Conservation (phyloP, 2,888 invertebrate genomes). For the Petrolisthes cinctipes region DNA sequence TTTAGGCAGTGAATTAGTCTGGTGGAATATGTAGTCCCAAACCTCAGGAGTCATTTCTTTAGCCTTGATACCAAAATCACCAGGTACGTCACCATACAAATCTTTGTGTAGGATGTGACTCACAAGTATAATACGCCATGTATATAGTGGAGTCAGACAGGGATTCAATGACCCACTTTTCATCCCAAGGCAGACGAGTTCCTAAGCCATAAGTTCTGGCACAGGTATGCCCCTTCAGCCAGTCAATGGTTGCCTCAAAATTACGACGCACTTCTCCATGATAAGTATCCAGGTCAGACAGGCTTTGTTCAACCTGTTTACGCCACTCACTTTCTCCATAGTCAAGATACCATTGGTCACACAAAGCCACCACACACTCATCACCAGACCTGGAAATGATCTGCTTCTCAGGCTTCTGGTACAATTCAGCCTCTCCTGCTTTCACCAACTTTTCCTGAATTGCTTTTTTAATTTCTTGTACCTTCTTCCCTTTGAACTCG, state of each 20-base stretch:
- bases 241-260: constrained; percentile 89
- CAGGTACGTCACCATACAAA: constrained; percentile 77
- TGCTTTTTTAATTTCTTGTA: constrained; percentile 93
- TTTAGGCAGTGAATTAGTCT: constrained; percentile 74
- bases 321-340: constrained; percentile 95
- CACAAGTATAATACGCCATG: constrained; percentile 96
- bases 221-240: constrained; percentile 98
- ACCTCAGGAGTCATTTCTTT: constrained; percentile 89
- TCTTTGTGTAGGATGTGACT: constrained; percentile 92
- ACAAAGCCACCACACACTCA: constrained; percentile 97
- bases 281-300: constrained; percentile 86
- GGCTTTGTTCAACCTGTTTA: constrained; percentile 77
- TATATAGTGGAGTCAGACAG: constrained; percentile 99
- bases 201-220: constrained; percentile 96
- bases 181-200: constrained; percentile 95
- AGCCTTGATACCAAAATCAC: constrained; percentile 71
- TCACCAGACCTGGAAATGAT: constrained; percentile 95
- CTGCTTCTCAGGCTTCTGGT: constrained; percentile 93
- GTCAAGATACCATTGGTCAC: constrained; percentile 98
- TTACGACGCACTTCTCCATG: constrained; percentile 95
- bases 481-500: constrained; percentile 87
- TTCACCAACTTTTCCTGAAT: constrained; percentile 84
- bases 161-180: constrained; percentile 96
- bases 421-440: constrained; percentile 80
- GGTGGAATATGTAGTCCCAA: constrained; percentile 97